A percentile compares a stretch with the other conserved stretches of the same genome.
These are phyloP conservation scores for Dromaius novaehollandiae DNA, from an alignment of 2,113 vertebrate species.

Conservation along the genomic window DNA sequence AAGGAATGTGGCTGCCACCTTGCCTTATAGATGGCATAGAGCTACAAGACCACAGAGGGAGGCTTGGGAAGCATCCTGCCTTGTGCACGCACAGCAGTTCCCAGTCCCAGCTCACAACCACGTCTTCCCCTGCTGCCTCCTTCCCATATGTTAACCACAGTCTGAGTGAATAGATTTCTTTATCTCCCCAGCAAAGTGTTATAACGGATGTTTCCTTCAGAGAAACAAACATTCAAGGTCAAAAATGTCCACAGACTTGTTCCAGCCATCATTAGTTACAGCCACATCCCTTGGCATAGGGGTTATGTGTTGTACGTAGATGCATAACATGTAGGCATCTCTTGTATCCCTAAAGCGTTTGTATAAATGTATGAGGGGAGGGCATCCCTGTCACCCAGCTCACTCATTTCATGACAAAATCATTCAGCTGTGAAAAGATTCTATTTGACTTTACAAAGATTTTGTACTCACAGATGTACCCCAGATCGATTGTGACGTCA, in stretches of 20 bases:
- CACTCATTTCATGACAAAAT: neutral
- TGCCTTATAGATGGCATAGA: neutral
- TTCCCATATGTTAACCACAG: neutral
- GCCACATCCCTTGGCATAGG: neutral
- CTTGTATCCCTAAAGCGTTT: neutral
- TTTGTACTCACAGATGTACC: constrained; percentile 84
- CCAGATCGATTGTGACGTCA: constrained; percentile 89
- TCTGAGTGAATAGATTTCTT: neutral
- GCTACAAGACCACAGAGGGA: neutral
- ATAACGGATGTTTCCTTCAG: neutral
- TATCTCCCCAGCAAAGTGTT: neutral
- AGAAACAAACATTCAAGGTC: neutral
- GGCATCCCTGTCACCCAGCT: neutral
- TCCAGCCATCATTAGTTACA: neutral
- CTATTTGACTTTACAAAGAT: constrained; percentile 35
- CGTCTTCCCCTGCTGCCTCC: neutral
- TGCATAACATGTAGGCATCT: neutral
- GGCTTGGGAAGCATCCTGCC: neutral
- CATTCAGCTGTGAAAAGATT: neutral
- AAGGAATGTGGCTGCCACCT: neutral
- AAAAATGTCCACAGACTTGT: neutral
- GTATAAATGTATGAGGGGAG: neutral
- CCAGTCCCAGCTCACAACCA: neutral
- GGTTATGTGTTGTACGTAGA: neutral
- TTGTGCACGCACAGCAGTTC: neutral